Base-by-base conservation (phyloP, 1,140 invertebrate genomes). In the Drosophila nigrodunni region DNA sequence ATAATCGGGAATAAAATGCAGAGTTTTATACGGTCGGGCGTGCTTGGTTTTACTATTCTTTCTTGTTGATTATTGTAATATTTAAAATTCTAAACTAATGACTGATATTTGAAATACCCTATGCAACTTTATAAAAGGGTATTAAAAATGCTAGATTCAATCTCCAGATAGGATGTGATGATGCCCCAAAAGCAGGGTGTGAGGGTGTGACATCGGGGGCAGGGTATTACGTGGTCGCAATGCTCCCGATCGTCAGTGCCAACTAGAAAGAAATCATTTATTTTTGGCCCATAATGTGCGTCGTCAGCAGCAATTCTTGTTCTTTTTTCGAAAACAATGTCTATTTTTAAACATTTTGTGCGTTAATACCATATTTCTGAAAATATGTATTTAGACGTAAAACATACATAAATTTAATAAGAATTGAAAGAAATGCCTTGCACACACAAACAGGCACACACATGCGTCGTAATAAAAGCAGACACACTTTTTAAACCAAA, bases 341-440 rank as follows among this genome's bases (percentile, higher is more conserved):
- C 77, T 88, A 88, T 88, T 88, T 74, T 68, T 88, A 89, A 75
- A 35, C 46, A 49, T 25, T 83, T 87, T 89, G 85, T 89, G 85
- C 80, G 85, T 89, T 80, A 90, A 89, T 89, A 88, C 85, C 80
- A 89, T 89, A 85, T 88, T 85, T 88, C 77, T 85, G 77, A 71
- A 85, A 88, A 85, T 89, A 88, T 77, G 66, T 74, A 81, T 73
- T 77, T 74, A 44, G 60, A 74, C 64, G 60, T 61, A 72, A 73
- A 86, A 80, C 82, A 85, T 71, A 86, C 82, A 85, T 87, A 80
- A 88, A 88, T 88, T 87, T 69, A 82, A 79, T 82, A 87, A 82
- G 87, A 87, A 87, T 87, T 87, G 61, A 82, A 80, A 58, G 72
- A 71, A 73, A 47, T 57, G 57, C 49, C 50, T 35, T 39, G 44